phyloP scores from a whole-genome alignment of 2,888 invertebrate genomes.

The Noctua fimbriata region DNA sequence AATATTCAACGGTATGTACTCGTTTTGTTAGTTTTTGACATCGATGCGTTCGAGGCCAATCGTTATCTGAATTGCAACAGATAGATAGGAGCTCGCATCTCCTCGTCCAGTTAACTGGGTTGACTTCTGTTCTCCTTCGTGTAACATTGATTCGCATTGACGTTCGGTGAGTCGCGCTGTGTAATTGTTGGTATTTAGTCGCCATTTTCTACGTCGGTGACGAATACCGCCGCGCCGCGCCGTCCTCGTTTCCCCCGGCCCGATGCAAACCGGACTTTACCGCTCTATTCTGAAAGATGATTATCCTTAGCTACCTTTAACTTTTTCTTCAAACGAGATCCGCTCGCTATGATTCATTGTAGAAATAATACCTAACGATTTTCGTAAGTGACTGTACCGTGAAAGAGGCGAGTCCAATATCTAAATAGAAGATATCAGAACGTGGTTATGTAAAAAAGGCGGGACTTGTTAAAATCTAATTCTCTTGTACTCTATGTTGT shows the following conservation, averaged over 20 bases:
- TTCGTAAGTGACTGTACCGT: slow-evolving; percentile 75
- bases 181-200: slow-evolving; percentile 90
- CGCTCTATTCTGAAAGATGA: slow-evolving; percentile 82
- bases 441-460: slow-evolving; percentile 74
- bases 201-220: slow-evolving; percentile 90
- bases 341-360: slow-evolving; percentile 87
- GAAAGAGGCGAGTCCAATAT: slow-evolving; percentile 65
- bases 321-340: slow-evolving; percentile 81
- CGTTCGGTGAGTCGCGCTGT: slow-evolving; percentile 77
- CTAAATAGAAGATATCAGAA: slow-evolving; percentile 65
- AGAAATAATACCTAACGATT: slow-evolving; percentile 81
- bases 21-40: slow-evolving; percentile 66
- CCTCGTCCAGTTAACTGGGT: slow-evolving; percentile 67
- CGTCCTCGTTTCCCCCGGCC: slow-evolving; percentile 85
- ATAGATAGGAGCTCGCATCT: slow-evolving; percentile 77
- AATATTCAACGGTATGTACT: slow-evolving; percentile 81
- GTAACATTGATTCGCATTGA: slow-evolving; percentile 78
- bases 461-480: slow-evolving; percentile 69
- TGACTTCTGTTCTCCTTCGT: slow-evolving; percentile 71
- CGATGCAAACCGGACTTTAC: slow-evolving; percentile 86
- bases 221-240: slow-evolving; percentile 86
- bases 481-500: slow-evolving; percentile 64
- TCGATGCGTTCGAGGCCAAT: slow-evolving; percentile 70
- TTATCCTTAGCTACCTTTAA: slow-evolving; percentile 74
- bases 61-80: slow-evolving; percentile 78